These are phyloP conservation scores for Apostichopus parvimensis DNA, from an alignment of 35 echinoderm and acorn worm genomes.

Conservation along the genomic window DNA sequence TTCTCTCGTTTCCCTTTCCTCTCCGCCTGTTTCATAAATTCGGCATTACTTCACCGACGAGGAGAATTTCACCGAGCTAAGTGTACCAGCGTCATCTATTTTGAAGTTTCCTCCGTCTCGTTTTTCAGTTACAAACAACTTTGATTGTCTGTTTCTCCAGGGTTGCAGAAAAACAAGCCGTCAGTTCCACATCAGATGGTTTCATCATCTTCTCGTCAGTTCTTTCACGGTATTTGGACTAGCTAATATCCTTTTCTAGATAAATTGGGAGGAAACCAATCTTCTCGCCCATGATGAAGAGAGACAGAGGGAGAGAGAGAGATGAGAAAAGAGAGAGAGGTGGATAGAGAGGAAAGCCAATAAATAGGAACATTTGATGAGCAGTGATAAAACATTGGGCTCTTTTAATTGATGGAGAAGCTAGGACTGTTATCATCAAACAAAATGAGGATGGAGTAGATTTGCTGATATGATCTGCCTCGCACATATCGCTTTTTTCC, in stretches of 20 bases:
- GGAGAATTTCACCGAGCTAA: neutral
- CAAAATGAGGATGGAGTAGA: neutral
- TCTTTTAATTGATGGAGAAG: neutral
- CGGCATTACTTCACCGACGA: neutral
- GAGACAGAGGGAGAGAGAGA: neutral
- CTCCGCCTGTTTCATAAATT: neutral
- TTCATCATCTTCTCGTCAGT: neutral
- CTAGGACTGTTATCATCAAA: neutral
- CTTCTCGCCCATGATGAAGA: slow-evolving; percentile 17
- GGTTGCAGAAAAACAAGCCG: slow-evolving; percentile 45
- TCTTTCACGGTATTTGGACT: slow-evolving; percentile 17
- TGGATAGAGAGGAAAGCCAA: neutral
- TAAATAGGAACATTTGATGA: slow-evolving; percentile 1
- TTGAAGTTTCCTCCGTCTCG: slow-evolving; percentile 10
- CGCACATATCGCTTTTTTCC: neutral
- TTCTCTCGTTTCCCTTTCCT: neutral
- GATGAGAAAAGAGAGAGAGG: neutral
- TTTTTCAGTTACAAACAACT: slow-evolving; percentile 44
- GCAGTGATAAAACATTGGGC: neutral
- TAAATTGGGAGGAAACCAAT: slow-evolving; percentile 17
- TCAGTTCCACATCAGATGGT: slow-evolving; percentile 12
- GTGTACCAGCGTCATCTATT: neutral
- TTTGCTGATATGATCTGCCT: neutral
- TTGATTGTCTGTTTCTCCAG: slow-evolving; percentile 25
- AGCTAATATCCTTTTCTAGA: neutral